Percentiles rank a stretch among this genome's conserved stretches.
These are phyloP conservation scores for Drosophila saltans DNA, from an alignment of 1,140 invertebrate species.

Conservation along the genomic window DNA sequence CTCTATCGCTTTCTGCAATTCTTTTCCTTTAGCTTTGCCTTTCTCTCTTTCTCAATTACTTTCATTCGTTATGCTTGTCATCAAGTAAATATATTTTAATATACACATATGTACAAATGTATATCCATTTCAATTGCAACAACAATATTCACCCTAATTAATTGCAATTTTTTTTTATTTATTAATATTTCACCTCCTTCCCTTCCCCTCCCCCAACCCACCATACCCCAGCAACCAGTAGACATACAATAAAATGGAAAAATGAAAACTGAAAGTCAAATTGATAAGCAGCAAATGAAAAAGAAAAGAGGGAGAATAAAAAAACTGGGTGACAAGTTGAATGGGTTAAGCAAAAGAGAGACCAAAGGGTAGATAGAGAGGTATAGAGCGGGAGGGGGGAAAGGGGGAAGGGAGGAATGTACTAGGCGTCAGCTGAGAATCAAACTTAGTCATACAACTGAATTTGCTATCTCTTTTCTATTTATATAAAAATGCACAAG, in stretches of 20 bases:
- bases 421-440: constrained; percentile 9
- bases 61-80: constrained; percentile 22
- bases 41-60: background rate
- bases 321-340: constrained; percentile 77
- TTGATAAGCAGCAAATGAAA: constrained; percentile 31
- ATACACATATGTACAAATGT: background rate
- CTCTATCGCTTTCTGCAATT: too few relatives aligned
- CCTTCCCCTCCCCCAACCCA: constrained; percentile 5
- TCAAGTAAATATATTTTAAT: constrained; percentile 12
- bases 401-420: background rate
- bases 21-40: too few relatives aligned
- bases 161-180: background rate
- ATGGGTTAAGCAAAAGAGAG: constrained; percentile 60
- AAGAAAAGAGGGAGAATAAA: background rate
- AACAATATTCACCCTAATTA: constrained; percentile 1
- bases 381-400: background rate
- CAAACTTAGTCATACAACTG: constrained; percentile 37
- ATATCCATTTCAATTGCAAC: background rate
- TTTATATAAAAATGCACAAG: constrained; percentile 7
- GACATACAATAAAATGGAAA: constrained; percentile 6
- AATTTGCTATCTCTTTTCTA: constrained; percentile 26
- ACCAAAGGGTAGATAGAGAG: background rate
- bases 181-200: background rate
- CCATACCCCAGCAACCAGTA: background rate
- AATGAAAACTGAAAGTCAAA: constrained; percentile 44